These are phyloP conservation scores for Pachymerium ferrugineum DNA, from an alignment of 2,888 invertebrate genomes.

Conservation along the genomic window DNA sequence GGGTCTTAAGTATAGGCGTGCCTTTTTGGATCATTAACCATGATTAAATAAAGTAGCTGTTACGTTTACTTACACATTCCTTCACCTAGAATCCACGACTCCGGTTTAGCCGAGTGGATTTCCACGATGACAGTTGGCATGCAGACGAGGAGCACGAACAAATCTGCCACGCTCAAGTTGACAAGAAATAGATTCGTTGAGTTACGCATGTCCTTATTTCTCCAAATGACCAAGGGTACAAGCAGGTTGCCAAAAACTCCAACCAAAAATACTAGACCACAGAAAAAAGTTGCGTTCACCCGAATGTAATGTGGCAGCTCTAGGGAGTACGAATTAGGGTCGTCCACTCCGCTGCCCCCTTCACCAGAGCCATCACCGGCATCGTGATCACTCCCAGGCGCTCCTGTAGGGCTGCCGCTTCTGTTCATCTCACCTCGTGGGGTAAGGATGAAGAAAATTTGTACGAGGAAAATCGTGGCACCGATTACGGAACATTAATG, in stretches of 20 bases:
- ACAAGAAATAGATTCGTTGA: constrained; percentile 92
- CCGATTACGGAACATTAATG: too few species aligned
- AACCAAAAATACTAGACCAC: constrained; percentile 78
- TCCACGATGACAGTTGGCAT: constrained; percentile 92
- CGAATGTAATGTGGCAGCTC: constrained; percentile 77
- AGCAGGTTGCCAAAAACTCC: constrained; percentile 88
- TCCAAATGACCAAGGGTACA: constrained; percentile 86
- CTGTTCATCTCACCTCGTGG: constrained; percentile 24
- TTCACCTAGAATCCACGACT: constrained; percentile 87
- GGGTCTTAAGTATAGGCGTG: neutral
- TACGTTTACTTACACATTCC: constrained; percentile 76
- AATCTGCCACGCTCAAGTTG: constrained; percentile 85
- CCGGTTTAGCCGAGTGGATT: constrained; percentile 74
- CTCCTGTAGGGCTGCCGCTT: neutral
- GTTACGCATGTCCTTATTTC: constrained; percentile 88
- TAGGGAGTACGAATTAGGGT: neutral
- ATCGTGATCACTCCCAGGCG: neutral
- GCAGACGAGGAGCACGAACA: constrained; percentile 83
- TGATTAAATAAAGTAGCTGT: neutral
- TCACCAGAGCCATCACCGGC: neutral
- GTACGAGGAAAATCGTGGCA: too few species aligned
- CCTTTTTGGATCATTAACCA: neutral
- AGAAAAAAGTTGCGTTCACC: constrained; percentile 79
- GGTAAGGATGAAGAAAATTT: neutral
- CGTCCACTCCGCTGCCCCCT: neutral